Conservation (phyloP, 2,888 invertebrate genomes). For the Drosophila nr. medialis region DNA sequence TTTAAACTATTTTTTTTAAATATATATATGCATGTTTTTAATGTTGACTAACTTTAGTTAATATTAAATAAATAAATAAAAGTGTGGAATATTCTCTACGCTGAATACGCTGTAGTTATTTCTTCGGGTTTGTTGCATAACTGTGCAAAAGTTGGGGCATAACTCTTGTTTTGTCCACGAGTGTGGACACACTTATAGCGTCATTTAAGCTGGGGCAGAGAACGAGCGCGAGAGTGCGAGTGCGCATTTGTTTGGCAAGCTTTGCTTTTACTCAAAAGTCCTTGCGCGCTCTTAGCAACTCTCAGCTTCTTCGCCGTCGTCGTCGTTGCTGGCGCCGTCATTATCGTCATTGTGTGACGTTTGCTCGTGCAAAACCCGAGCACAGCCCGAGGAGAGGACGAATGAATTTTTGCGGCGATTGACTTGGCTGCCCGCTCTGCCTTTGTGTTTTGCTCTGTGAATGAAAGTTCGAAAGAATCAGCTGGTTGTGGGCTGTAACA, state of each 20-base stretch:
- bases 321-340: slow-evolving; percentile 23
- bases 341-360: slow-evolving; percentile 58
- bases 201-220: slow-evolving; percentile 37
- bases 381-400: slow-evolving; percentile 26
- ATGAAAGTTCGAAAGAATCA: slow-evolving; percentile 76
- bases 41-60: not conserved
- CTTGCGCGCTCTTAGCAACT: slow-evolving; percentile 48
- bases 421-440: slow-evolving; percentile 40
- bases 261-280: slow-evolving; percentile 48
- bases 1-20: not conserved
- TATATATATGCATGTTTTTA: no score
- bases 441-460: slow-evolving; percentile 73
- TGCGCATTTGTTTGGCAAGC: slow-evolving; percentile 74
- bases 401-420: slow-evolving; percentile 35
- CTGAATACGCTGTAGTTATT: not conserved
- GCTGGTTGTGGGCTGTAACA: slow-evolving; percentile 70
- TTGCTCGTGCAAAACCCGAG: slow-evolving; percentile 43
- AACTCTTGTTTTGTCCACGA: slow-evolving; percentile 25
- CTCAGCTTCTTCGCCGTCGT: slow-evolving; percentile 18
- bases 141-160: not conserved
- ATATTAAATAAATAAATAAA: not conserved
- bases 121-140: not conserved
- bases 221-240: slow-evolving; percentile 53
- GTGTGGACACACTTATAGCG: slow-evolving; percentile 37
- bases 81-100: not conserved